Evolutionary conservation across 2,113 vertebrate genomes (phyloP).

Genomic region (Regulus satrapa): DNA sequence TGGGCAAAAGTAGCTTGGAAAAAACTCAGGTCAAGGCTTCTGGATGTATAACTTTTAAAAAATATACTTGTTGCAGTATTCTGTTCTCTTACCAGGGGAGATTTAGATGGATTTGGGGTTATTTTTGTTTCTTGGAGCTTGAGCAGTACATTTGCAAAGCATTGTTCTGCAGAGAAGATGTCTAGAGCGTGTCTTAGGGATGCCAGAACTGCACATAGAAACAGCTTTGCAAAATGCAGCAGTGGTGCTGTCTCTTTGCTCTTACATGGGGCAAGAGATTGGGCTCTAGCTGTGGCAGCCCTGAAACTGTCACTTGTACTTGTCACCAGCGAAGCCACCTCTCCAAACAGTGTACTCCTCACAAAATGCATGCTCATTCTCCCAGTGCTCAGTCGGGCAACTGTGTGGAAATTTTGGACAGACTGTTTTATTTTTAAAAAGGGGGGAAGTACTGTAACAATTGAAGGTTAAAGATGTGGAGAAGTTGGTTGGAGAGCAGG

Average conservation of each 20-base stretch:
- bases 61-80: not conserved
- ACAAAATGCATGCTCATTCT: accelerated
- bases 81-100: not conserved
- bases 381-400: accelerated
- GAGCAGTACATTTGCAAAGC: not conserved
- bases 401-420: not conserved
- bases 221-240: not conserved
- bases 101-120: not conserved
- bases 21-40: not conserved
- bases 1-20: not conserved
- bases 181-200: not conserved
- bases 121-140: not conserved
- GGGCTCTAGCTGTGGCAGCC: not conserved
- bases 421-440: not conserved
- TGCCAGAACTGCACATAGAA: accelerated
- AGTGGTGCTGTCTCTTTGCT: not conserved
- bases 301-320: not conserved
- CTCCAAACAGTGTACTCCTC: not conserved
- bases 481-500: not conserved
- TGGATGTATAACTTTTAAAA: not conserved
- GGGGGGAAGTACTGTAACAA: not conserved
- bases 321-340: not conserved
- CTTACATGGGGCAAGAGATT: accelerated
- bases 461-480: not conserved
- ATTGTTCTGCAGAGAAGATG: not conserved